A percentile compares a stretch with the other conserved stretches of the same genome.
phyloP scores from a whole-genome alignment of 2,113 vertebrate genomes.

The Ursus arctos region DNA sequence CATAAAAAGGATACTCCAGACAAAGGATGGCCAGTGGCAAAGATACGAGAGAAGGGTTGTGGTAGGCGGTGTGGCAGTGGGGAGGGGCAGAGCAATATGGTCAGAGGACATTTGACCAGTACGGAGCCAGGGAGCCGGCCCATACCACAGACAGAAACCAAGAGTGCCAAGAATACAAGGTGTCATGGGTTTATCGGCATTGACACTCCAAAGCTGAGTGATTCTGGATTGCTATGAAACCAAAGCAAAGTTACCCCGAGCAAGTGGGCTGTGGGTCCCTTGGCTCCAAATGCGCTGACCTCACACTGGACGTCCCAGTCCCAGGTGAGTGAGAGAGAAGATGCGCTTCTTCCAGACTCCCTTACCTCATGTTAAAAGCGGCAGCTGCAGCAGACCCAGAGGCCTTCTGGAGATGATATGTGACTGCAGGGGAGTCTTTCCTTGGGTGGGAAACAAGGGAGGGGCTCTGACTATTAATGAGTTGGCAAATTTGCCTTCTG shows the following conservation, averaged over 20 bases:
- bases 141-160: neutral
- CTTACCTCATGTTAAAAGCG: neutral
- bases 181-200: neutral
- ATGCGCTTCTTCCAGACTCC: fast-evolving
- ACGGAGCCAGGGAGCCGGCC: neutral
- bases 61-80: fast-evolving
- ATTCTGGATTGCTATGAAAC: neutral
- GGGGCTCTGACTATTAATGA: neutral
- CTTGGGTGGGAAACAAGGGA: neutral
- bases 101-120: neutral
- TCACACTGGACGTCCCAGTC: neutral
- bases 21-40: neutral
- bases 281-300: neutral
- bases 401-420: too few relatives aligned
- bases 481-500: neutral
- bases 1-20: neutral
- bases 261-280: too few relatives aligned
- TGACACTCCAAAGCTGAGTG: neutral
- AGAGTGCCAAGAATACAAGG: neutral
- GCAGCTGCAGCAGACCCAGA: neutral
- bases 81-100: neutral
- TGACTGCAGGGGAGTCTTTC: neutral
- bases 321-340: neutral
- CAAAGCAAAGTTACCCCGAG: neutral
- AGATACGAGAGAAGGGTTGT: neutral